Evolutionary conservation across 2,113 vertebrate genomes (phyloP).

Genomic region (Eretmochelys imbricata): DNA sequence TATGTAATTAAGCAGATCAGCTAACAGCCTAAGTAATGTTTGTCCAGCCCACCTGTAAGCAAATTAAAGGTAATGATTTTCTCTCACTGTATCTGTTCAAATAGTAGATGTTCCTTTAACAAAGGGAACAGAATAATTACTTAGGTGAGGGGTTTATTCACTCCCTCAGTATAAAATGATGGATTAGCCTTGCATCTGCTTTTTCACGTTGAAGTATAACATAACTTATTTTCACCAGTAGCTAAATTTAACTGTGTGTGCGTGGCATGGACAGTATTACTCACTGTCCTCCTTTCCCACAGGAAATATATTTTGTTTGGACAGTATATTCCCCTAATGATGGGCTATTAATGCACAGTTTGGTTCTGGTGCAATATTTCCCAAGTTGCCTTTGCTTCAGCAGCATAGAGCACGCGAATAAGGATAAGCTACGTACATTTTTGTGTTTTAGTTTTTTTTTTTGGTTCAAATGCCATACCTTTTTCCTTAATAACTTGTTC

Average conservation of each 20-base stretch:
- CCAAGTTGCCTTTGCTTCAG: constrained; percentile 27
- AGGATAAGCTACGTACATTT: constrained; percentile 34
- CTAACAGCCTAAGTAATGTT: neutral
- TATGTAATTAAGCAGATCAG: fast-evolving
- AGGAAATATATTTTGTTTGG: constrained; percentile 40
- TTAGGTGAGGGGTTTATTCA: neutral
- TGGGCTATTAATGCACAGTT: constrained; percentile 26
- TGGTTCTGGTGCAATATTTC: constrained; percentile 29
- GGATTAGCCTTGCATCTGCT: neutral
- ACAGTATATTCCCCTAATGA: constrained; percentile 16
- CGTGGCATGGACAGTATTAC: neutral
- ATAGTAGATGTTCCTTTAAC: constrained; percentile 29
- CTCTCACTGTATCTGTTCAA: neutral
- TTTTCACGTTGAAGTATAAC: neutral
- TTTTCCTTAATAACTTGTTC: constrained; percentile 63
- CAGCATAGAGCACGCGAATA: neutral
- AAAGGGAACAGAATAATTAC: constrained; percentile 13
- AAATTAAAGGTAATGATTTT: neutral
- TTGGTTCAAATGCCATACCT: constrained; percentile 55
- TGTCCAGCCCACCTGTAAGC: neutral
- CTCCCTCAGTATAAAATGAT: neutral
- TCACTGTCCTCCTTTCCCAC: neutral
- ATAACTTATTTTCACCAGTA: neutral
- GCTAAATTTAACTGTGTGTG: neutral
- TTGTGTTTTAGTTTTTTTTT: neutral